Conservation (phyloP, 2,113 vertebrate species). For the Pedetes capensis region DNA sequence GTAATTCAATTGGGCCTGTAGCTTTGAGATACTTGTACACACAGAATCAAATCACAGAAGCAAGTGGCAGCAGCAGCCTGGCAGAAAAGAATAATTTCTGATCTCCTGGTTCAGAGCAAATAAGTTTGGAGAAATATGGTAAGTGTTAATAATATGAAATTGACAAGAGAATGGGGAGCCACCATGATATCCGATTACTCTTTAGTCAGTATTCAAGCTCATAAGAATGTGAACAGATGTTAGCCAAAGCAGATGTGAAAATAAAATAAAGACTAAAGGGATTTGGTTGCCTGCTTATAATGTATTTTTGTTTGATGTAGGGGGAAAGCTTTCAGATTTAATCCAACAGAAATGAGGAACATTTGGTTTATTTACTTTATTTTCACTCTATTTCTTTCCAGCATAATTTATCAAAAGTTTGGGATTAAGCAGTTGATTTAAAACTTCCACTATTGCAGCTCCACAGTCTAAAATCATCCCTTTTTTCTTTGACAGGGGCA, state of each 20-base stretch:
- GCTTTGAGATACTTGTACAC: constrained; percentile 27
- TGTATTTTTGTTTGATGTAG: not conserved
- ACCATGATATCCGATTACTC: constrained; percentile 41
- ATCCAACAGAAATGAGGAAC: not conserved
- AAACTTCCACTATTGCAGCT: not conserved
- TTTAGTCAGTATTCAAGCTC: constrained; percentile 52
- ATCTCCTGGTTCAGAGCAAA: constrained; percentile 39
- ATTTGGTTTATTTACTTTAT: constrained; percentile 19
- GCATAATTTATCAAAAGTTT: not conserved
- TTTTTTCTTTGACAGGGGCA: not conserved
- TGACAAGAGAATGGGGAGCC: constrained; percentile 64
- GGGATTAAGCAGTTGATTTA: not conserved
- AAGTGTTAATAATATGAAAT: constrained; percentile 62
- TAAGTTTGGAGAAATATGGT: constrained; percentile 57
- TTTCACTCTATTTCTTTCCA: not conserved
- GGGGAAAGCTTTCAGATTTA: not conserved
- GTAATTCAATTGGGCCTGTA: constrained; percentile 44
- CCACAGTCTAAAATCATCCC: not conserved
- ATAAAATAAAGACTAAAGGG: not conserved
- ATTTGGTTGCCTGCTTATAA: not conserved
- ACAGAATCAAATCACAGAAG: constrained; percentile 58
- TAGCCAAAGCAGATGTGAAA: constrained; percentile 61
- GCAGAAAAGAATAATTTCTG: not conserved
- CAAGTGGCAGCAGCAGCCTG: constrained; percentile 26
- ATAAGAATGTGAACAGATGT: constrained; percentile 59